These are phyloP conservation scores for Bradypodion pumilum DNA, from an alignment of 2,797 vertebrate species.

Conservation along the genomic window DNA sequence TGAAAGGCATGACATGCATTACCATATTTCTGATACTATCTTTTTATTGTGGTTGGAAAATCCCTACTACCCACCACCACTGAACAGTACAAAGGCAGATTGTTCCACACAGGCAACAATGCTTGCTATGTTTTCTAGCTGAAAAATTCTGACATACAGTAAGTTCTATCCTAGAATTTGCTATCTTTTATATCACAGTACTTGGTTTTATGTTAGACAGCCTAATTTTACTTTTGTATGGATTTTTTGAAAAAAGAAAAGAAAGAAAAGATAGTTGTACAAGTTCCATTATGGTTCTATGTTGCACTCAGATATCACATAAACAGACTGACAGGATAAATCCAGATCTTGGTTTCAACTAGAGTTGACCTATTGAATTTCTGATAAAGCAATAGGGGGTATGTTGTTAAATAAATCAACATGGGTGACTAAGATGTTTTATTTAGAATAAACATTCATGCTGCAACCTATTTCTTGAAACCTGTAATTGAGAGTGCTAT, in stretches of 20 bases:
- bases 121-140: constrained; percentile 6
- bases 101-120: constrained; percentile 20
- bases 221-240: not conserved
- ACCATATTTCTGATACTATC: constrained; percentile 32
- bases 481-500: too few relatives aligned
- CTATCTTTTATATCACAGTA: not conserved
- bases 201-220: constrained; percentile 9
- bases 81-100: constrained; percentile 43
- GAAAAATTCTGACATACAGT: not conserved
- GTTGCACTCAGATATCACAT: not conserved
- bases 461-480: too few relatives aligned
- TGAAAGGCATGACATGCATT: constrained; percentile 21
- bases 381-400: too few relatives aligned
- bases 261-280: not conserved
- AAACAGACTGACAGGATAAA: too few relatives aligned
- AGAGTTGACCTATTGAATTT: too few relatives aligned
- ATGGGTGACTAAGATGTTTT: too few relatives aligned
- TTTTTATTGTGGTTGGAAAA: constrained; percentile 32
- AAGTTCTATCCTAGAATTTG: constrained; percentile 13
- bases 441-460: too few relatives aligned
- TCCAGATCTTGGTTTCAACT: too few relatives aligned
- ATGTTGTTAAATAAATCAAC: too few relatives aligned
- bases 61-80: constrained; percentile 19
- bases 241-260: too few relatives aligned
- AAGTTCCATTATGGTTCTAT: not conserved